Percentiles rank a stretch among this genome's conserved stretches.
phyloP scores from a whole-genome alignment of 37 sponge, comb jelly and placozoan species.

The Beroe forskalii region DNA sequence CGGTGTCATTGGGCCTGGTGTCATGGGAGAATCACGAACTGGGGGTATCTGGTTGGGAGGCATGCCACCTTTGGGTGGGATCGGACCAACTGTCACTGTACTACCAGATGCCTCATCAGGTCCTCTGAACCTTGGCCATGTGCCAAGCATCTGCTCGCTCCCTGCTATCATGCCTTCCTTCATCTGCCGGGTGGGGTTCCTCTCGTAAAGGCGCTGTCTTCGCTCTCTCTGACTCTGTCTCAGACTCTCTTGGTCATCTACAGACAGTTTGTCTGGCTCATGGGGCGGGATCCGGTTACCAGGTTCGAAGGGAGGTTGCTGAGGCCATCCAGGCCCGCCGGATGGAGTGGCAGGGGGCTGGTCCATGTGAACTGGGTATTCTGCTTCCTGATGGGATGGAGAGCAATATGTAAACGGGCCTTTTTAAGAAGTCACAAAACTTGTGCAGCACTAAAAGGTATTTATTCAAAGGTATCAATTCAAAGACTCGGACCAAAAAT shows the following conservation, averaged over 20 bases:
- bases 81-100: slow-evolving; percentile 49
- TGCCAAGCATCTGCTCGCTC: slow-evolving; percentile 9
- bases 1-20: slow-evolving; percentile 51
- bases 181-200: slow-evolving; percentile 5
- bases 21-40: slow-evolving; percentile 1
- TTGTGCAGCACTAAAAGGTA: too few species aligned
- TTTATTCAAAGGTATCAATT: too few species aligned
- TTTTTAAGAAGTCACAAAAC: too few species aligned
- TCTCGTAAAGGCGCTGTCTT: slow-evolving; percentile 37
- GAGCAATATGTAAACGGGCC: too few species aligned
- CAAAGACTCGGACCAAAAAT: too few species aligned
- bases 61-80: slow-evolving; percentile 47
- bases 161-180: slow-evolving; percentile 44
- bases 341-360: slow-evolving; percentile 48
- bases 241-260: slow-evolving; percentile 26
- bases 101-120: slow-evolving; percentile 27
- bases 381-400: neutral
- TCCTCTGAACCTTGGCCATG: neutral
- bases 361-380: neutral
- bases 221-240: slow-evolving; percentile 17
- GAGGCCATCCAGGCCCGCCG: neutral
- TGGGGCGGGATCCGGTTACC: slow-evolving; percentile 17
- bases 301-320: neutral
- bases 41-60: slow-evolving; percentile 30
- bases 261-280: neutral